Evolutionary conservation across 35 echinoderm and acorn worm genomes (phyloP).

Genomic region (Diadema setosum): DNA sequence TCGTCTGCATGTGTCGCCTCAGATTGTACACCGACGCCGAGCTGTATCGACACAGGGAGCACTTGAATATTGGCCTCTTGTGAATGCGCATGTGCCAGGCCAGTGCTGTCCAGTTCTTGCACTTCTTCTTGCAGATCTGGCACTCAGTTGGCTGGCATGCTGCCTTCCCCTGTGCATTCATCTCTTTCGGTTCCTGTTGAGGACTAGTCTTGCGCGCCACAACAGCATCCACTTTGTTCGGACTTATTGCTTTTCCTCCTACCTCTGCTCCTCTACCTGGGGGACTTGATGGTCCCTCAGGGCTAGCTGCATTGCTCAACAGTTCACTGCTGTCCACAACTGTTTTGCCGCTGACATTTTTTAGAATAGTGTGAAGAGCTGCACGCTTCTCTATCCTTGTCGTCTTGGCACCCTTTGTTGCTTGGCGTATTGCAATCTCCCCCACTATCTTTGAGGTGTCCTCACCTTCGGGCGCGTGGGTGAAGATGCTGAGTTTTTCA

Average conservation of each 20-base stretch:
- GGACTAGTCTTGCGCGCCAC: neutral
- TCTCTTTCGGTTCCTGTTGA: neutral
- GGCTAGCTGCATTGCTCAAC: neutral
- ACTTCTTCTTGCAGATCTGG: slow-evolving; percentile 88
- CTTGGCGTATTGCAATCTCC: slow-evolving; percentile 90
- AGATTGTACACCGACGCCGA: slow-evolving; percentile 59
- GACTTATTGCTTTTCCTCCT: neutral
- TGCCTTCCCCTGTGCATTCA: neutral
- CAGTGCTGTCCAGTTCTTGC: slow-evolving; percentile 90
- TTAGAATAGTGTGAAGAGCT: slow-evolving; percentile 65
- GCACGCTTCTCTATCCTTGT: slow-evolving; percentile 56
- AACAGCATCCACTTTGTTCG: neutral
- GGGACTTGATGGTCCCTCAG: neutral
- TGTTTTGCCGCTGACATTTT: slow-evolving; percentile 22
- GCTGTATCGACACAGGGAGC: slow-evolving; percentile 62
- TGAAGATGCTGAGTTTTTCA: slow-evolving; percentile 74
- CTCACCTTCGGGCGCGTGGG: slow-evolving; percentile 47
- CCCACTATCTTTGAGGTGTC: slow-evolving; percentile 79
- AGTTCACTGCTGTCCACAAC: neutral
- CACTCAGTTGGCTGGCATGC: slow-evolving; percentile 44
- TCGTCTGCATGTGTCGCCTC: slow-evolving; percentile 56
- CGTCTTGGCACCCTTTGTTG: slow-evolving; percentile 24
- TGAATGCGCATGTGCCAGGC: slow-evolving; percentile 97
- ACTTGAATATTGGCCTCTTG: slow-evolving; percentile 87
- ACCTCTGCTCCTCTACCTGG: neutral